These are phyloP conservation scores for Neoscelio sp. DNA, from an alignment of 2,888 invertebrate species.

Conservation along the genomic window DNA sequence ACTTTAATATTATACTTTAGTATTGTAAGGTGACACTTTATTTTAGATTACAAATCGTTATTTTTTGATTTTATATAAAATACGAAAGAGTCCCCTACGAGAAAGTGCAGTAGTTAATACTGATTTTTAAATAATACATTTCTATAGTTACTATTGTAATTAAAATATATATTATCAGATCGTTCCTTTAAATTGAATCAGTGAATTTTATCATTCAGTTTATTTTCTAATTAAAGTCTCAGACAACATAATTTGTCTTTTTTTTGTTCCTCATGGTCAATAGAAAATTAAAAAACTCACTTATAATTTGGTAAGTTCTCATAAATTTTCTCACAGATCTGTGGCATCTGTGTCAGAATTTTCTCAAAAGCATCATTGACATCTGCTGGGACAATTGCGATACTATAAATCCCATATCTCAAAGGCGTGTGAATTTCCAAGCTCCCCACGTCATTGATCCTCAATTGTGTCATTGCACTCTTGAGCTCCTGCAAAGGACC, in stretches of 20 bases:
- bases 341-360: conserved; percentile 60
- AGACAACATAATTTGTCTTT: background rate
- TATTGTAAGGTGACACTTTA: background rate
- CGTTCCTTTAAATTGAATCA: background rate
- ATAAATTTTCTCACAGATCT: conserved; percentile 49
- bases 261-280: no score
- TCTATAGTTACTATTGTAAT: no score
- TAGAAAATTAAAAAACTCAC: conserved; percentile 66
- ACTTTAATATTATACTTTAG: no score
- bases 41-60: background rate
- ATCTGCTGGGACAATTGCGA: conserved; percentile 60
- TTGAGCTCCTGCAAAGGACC: background rate
- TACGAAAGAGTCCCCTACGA: no score
- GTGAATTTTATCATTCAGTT: background rate
- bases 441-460: conserved; percentile 42
- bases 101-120: no score
- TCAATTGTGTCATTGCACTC: conserved; percentile 4
- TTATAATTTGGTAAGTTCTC: conserved; percentile 41
- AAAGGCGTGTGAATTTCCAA: conserved; percentile 66
- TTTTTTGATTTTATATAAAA: no score
- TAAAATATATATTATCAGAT: background rate
- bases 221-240: no score
- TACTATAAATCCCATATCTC: conserved; percentile 60
- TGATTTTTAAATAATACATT: no score
- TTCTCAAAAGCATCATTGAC: conserved; percentile 30